phyloP scores from a whole-genome alignment of 2,888 invertebrate species.

The Zonitis immaculata region DNA sequence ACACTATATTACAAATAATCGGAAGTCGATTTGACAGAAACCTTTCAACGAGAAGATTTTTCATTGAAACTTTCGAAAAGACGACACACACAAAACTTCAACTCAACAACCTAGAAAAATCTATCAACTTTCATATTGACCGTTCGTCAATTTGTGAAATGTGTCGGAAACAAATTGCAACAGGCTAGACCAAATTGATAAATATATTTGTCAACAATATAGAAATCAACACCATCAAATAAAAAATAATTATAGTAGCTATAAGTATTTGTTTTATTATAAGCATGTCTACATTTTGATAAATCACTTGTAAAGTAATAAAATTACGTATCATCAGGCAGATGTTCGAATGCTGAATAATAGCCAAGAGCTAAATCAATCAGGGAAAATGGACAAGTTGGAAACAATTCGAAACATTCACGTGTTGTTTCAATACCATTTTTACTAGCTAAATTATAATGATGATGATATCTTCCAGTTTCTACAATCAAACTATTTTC shows the following conservation, averaged over 20 bases:
- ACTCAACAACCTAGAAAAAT: no score
- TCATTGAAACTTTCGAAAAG: not conserved
- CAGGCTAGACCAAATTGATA: not conserved
- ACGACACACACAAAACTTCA: not conserved
- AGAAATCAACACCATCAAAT: no score
- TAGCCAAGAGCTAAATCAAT: constrained; percentile 65
- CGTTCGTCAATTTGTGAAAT: not conserved
- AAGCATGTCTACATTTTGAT: no score
- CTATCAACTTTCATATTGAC: not conserved
- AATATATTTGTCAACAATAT: not conserved
- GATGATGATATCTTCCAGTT: constrained; percentile 50
- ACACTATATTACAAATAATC: not conserved
- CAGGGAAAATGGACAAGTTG: constrained; percentile 65
- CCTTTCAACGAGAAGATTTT: not conserved
- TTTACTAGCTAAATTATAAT: constrained; percentile 61
- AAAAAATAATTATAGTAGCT: no score
- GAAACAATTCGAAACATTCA: constrained; percentile 53
- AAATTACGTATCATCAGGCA: constrained; percentile 2
- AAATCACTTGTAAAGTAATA: not conserved
- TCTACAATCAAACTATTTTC: not conserved
- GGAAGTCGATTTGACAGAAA: not conserved
- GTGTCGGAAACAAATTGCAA: not conserved
- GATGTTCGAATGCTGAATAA: constrained; percentile 26
- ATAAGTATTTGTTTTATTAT: no score
- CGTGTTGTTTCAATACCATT: constrained; percentile 42